Conservation (phyloP, 2,113 vertebrate genomes). For the Scolopax mira region DNA sequence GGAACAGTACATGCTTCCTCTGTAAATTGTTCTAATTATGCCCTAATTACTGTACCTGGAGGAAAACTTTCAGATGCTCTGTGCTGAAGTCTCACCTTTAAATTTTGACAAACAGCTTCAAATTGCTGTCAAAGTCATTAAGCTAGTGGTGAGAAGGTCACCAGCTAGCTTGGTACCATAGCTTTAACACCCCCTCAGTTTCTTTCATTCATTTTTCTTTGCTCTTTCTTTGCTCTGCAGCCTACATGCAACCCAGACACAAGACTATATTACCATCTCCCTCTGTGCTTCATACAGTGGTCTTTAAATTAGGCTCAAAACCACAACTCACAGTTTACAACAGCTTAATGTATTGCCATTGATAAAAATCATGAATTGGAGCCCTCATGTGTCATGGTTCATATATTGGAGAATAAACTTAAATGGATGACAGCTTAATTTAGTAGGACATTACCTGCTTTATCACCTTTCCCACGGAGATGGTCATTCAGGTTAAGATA, state of each 20-base stretch:
- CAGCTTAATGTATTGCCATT: background rate
- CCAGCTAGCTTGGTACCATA: background rate
- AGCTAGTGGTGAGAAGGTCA: background rate
- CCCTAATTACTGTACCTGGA: conserved; percentile 20
- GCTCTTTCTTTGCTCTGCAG: background rate
- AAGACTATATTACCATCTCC: background rate
- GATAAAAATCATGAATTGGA: background rate
- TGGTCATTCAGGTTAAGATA: background rate
- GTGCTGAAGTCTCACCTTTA: background rate
- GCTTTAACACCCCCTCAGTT: background rate
- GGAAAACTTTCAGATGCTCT: conserved; percentile 12
- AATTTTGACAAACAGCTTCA: background rate
- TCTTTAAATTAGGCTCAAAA: background rate
- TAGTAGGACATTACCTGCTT: background rate
- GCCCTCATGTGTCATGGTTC: background rate
- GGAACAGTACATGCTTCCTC: background rate
- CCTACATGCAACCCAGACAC: background rate
- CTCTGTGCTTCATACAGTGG: background rate
- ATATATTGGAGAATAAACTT: background rate
- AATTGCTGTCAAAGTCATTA: conserved; percentile 5
- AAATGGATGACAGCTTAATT: background rate
- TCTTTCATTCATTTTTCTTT: background rate
- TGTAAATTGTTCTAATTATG: conserved; percentile 27
- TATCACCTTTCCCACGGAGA: background rate
- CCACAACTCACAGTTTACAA: background rate